Base-by-base conservation (phyloP, 2,113 vertebrate species). In the Danio rerio region DNA sequence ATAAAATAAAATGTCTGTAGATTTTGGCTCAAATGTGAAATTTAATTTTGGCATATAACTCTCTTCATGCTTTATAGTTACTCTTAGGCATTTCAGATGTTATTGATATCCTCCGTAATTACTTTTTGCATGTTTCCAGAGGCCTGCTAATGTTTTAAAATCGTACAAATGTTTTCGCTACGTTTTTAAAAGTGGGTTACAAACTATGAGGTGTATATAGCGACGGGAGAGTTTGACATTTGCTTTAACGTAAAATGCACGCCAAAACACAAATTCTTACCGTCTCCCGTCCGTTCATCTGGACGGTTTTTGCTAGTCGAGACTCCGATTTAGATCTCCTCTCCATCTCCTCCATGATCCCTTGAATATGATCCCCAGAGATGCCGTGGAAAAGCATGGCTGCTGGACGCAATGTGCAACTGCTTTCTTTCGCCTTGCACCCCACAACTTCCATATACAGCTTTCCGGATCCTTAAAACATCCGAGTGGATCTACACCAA, bases 321-420 rank as follows among this genome's bases (percentile, higher is more conserved):
- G 96, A 96, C 92, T 99, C 98, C 80, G 92, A 89, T 92, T 99
- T 99, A 89, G 97, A 97, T 91, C 98, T 90, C 87, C 98, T 96
- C 93, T 98, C 97, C 98, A 99, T 99, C 94, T 99, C 98, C 93
- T 99, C 98, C 98, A 99, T 98, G 95, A 99, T 98, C 79, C 98
- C 98, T 92, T 99, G 98, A 92, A 99, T 99, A 91, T 99, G 97
- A 93, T 98, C 98, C 93, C 98, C 98, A 92, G 98, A 98, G 96
- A 99, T 98, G 89, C 97, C 98, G 95, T 99, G 98, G 95, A 99
- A 99, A 94, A 99, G 98, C 98, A 99, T 99, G 95, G 96, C 97
- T 97, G 97, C 95, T 93, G 96, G 95, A 92, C 97, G 97, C 95
- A 98, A 98, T 92, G 95, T 96, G 95, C 96, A 98, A 96, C 96